phyloP scores from a whole-genome alignment of 2,113 vertebrate genomes.

The Marmota flaviventris region DNA sequence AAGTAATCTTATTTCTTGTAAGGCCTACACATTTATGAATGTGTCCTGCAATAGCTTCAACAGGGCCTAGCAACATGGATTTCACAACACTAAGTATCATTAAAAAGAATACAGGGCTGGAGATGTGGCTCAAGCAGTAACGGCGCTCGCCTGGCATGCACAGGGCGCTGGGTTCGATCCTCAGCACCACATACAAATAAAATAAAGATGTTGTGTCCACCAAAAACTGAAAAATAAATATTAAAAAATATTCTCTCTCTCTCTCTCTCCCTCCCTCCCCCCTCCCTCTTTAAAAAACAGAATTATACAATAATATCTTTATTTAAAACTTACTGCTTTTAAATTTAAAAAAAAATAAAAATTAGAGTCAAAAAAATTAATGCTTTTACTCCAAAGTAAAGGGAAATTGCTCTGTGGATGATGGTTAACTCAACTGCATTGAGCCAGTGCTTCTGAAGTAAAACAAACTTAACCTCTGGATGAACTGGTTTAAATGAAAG shows the following conservation, averaged over 20 bases:
- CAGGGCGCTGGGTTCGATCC: no score
- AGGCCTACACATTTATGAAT: conserved; percentile 12
- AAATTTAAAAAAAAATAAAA: no score
- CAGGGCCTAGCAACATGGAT: neutral
- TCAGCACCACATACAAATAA: no score
- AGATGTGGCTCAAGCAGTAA: no score
- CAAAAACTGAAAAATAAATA: no score
- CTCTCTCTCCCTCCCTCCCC: no score
- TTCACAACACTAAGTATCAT: neutral
- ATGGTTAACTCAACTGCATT: neutral
- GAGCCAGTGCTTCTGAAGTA: conserved; percentile 19
- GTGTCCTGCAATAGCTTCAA: conserved; percentile 69
- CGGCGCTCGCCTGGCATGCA: no score
- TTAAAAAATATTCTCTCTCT: no score
- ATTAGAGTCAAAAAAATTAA: neutral
- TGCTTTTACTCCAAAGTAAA: conserved; percentile 15
- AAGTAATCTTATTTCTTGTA: conserved; percentile 77
- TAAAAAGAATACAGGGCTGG: neutral
- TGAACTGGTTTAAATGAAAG: neutral
- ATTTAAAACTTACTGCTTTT: conserved; percentile 15
- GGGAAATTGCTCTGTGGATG: neutral
- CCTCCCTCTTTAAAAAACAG: no score
- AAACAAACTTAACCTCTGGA: conserved; percentile 8
- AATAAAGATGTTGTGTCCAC: no score
- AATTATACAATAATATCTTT: neutral